Evolutionary conservation across 2,888 invertebrate species (phyloP), one percentile per base, ranked within the genome.

Genomic region (Cerastoderma edule): DNA sequence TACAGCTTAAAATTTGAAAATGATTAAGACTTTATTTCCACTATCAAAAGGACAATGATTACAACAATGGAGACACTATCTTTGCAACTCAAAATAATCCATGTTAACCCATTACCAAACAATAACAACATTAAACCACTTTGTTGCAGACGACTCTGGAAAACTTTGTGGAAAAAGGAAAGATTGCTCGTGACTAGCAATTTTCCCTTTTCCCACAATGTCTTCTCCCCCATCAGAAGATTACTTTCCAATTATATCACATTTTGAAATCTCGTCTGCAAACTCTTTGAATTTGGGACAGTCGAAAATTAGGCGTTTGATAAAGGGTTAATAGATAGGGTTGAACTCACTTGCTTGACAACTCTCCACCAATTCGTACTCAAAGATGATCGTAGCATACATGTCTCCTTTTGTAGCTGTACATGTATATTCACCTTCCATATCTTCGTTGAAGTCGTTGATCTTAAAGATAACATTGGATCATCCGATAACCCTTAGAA

Each of bases 401-500:
- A 32, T 27, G 24, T 35, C 66, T 2, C 54, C 72, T 24, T 57
- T 54, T 13, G 66, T 46, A 6, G 46, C 72, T 33, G 44, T 24
- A 33, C 72, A 72, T 13, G 66, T 46, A 35, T 72, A 72, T 10
- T 13, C 22, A 8, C 72, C 72, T 44, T 56, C 60, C 60, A 66
- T 32, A 32, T 72, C 35, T 6, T 66, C 57, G n/a, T 60, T 16
- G 13, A 63, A 48, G 39, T 60, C 39, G 27, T 60, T 30, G 13
- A 60, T n/a, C n/a, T n/a, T n/a, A n/a, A n/a, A n/a, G n/a, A n/a
- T n/a, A n/a, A n/a, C n/a, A n/a, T n/a, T n/a, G n/a, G n/a, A n/a
- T n/a, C n/a, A n/a, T n/a, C n/a, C n/a, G n/a, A n/a, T n/a, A n/a
- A n/a, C n/a, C n/a, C n/a, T n/a, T n/a, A n/a, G n/a, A n/a, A n/a